Evolutionary conservation across 2,888 invertebrate genomes (phyloP).

Genomic region (Drosophila gaucha): DNA sequence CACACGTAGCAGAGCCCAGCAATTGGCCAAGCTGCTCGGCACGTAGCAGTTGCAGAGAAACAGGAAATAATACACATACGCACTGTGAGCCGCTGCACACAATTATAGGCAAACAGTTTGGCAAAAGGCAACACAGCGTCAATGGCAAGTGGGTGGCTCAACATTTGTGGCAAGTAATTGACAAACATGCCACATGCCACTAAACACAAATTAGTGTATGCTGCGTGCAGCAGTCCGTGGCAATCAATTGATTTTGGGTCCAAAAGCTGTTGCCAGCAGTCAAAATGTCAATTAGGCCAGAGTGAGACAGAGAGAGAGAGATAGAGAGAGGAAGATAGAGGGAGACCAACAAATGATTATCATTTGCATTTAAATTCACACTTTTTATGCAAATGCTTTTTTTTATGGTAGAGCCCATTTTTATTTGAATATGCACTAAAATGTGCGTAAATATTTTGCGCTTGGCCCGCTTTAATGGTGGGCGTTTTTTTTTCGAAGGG

Average conservation of each 20-base stretch:
- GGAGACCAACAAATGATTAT: slow-evolving; percentile 18
- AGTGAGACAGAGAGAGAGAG: background rate
- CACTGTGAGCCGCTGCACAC: slow-evolving; percentile 49
- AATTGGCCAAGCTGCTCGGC: slow-evolving; percentile 48
- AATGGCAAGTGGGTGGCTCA: background rate
- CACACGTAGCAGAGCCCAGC: slow-evolving; percentile 58
- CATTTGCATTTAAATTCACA: slow-evolving; percentile 58
- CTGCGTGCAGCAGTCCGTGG: slow-evolving; percentile 42
- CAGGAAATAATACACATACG: slow-evolving; percentile 77
- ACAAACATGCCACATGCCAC: slow-evolving; percentile 78
- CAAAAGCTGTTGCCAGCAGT: slow-evolving; percentile 42
- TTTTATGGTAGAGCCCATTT: slow-evolving; percentile 17
- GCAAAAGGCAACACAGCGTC: slow-evolving; percentile 3
- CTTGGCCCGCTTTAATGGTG: slow-evolving; percentile 34
- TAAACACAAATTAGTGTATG: slow-evolving; percentile 74
- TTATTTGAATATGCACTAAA: slow-evolving; percentile 48
- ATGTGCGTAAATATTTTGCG: slow-evolving; percentile 58
- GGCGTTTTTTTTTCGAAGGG: too few species aligned
- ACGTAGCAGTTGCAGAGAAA: slow-evolving; percentile 57
- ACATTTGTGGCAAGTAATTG: slow-evolving; percentile 65
- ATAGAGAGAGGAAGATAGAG: background rate
- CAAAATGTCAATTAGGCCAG: slow-evolving; percentile 70
- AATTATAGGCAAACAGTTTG: slow-evolving; percentile 68
- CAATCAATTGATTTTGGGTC: slow-evolving; percentile 71
- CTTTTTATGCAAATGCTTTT: slow-evolving; percentile 61